Percentiles rank a stretch among this genome's conserved stretches.
These are phyloP conservation scores for Anabas testudineus DNA, from an alignment of 2,797 vertebrate genomes.

Conservation along the genomic window DNA sequence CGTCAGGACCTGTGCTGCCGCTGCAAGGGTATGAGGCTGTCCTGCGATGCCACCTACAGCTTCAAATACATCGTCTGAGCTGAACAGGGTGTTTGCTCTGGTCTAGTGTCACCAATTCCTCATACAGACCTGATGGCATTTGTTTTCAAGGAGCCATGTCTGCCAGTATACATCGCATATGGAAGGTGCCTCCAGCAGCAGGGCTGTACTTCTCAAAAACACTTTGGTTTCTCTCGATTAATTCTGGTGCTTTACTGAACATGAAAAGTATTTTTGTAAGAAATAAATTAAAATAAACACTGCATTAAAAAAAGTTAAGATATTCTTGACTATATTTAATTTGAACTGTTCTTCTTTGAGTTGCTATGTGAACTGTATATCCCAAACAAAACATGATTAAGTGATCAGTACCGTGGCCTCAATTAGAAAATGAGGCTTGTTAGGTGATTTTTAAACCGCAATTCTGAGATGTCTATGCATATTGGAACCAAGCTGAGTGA, in stretches of 20 bases:
- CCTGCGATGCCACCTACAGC: conserved; percentile 94
- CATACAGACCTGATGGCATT: not conserved
- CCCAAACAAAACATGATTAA: not conserved
- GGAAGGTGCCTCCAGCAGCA: conserved; percentile 25
- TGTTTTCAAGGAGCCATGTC: not conserved
- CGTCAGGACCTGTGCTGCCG: conserved; percentile 94
- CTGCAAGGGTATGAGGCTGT: conserved; percentile 92
- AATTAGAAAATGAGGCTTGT: too few species aligned
- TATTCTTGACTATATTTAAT: conserved; percentile 2
- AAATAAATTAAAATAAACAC: conserved; percentile 64
- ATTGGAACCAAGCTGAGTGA: not conserved
- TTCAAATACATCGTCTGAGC: conserved; percentile 92
- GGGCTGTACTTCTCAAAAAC: conserved; percentile 17
- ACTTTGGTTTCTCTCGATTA: not conserved
- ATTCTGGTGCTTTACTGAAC: conserved; percentile 36
- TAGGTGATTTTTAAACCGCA: too few species aligned
- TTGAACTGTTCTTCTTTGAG: not conserved
- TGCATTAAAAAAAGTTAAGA: conserved; percentile 62
- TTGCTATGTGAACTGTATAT: too few species aligned
- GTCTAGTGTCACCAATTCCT: not conserved
- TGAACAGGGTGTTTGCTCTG: not conserved
- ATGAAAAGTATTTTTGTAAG: conserved; percentile 67
- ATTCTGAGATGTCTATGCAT: too few species aligned
- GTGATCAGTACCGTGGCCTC: too few species aligned
- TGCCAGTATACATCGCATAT: not conserved